Percentiles rank a stretch among this genome's conserved stretches.
Conservation (phyloP, 2,888 invertebrate genomes). For the Imbricaverruca yamaguchii region DNA sequence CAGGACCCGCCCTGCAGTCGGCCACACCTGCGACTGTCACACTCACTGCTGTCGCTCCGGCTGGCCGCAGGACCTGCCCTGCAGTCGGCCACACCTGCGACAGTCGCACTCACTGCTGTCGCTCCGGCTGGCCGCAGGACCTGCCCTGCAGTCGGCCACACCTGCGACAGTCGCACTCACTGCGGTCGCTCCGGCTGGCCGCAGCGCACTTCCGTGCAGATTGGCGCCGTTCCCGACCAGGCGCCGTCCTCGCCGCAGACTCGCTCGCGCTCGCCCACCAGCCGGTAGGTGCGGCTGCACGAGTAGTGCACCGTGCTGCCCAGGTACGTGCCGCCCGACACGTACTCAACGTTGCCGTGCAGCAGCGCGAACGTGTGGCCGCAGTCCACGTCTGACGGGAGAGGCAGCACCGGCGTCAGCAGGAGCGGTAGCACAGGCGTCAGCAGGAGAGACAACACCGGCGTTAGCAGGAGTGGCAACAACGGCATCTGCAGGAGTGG, state of each 20-base stretch:
- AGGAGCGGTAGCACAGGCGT: no score
- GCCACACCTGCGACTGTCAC: not conserved
- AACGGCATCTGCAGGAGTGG: no score
- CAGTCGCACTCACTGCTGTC: conserved; percentile 51
- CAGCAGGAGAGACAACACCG: no score
- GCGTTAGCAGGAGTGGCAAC: no score
- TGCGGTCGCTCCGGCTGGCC: conserved; percentile 72
- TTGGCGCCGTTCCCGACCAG: conserved; percentile 77
- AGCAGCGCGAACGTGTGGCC: conserved; percentile 73
- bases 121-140: conserved; percentile 71
- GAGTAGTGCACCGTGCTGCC: conserved; percentile 73
- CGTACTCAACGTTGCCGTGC: conserved; percentile 66
- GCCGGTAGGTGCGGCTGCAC: conserved; percentile 68
- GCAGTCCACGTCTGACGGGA: conserved; percentile 68
- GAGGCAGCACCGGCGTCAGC: no score
- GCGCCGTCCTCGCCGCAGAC: conserved; percentile 64
- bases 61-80: conserved; percentile 62
- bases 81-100: no score
- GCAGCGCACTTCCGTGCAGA: conserved; percentile 86
- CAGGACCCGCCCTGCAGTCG: conserved; percentile 48
- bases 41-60: conserved; percentile 61
- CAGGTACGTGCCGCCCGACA: conserved; percentile 64
- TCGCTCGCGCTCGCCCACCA: conserved; percentile 65
- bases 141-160: no score
- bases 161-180: conserved; percentile 24